Percentiles rank a stretch among this genome's conserved stretches.
phyloP scores from a whole-genome alignment of 2,888 invertebrate species.

The Limnephilus lunatus region DNA sequence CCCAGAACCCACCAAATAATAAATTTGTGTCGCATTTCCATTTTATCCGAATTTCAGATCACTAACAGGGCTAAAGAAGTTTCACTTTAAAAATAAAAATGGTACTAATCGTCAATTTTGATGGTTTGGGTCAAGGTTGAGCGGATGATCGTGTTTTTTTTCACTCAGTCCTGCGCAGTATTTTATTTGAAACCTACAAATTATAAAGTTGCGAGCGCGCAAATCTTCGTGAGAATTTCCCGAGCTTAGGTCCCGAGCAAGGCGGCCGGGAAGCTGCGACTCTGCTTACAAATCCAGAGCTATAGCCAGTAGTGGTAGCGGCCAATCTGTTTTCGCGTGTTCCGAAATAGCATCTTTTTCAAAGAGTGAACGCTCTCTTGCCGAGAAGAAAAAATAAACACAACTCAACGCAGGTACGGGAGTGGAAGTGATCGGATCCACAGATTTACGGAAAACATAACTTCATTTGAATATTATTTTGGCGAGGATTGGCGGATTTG shows the following conservation, averaged over 20 bases:
- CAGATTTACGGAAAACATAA: background rate
- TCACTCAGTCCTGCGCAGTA: background rate
- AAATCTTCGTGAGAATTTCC: conserved; percentile 45
- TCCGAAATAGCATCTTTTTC: conserved; percentile 57
- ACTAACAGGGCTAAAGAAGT: too few species aligned
- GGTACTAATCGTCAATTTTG: too few species aligned
- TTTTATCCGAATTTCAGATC: too few species aligned
- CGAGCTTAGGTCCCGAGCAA: background rate
- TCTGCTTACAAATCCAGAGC: conserved; percentile 38
- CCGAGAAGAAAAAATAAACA: conserved; percentile 47
- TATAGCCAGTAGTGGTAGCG: background rate
- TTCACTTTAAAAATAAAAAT: too few species aligned
- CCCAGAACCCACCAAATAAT: too few species aligned
- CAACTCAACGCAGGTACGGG: conserved; percentile 7
- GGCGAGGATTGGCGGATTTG: background rate
- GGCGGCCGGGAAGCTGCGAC: background rate
- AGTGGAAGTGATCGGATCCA: conserved; percentile 26
- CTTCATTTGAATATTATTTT: background rate
- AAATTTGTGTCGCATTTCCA: too few species aligned
- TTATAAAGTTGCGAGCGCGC: background rate
- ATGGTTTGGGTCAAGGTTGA: too few species aligned
- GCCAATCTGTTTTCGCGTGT: conserved; percentile 49
- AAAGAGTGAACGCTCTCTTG: conserved; percentile 49
- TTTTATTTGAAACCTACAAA: background rate
- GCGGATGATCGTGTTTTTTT: background rate